phyloP scores from a whole-genome alignment of 1,140 invertebrate genomes.

The Pseudobourletiella spinata region DNA sequence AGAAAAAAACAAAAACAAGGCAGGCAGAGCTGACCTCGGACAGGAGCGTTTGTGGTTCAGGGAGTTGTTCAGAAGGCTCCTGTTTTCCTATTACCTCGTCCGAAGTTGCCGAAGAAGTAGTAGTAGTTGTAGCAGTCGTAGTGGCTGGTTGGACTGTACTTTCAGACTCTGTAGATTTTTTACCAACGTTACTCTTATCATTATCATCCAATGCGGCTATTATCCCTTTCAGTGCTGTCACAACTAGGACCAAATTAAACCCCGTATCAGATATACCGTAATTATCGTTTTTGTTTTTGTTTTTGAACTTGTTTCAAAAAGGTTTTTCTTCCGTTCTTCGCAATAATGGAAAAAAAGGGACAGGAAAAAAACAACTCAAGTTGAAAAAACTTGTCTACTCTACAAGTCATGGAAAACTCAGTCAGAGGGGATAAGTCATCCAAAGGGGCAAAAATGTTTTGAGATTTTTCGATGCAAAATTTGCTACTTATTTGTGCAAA shows the following conservation, averaged over 20 bases:
- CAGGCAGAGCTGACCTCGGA: conserved; percentile 1
- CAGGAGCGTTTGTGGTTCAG: no score
- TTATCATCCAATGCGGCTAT: conserved; percentile 27
- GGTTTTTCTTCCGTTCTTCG: background rate
- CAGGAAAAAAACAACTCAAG: no score
- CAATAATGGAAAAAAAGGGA: no score
- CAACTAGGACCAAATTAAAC: conserved; percentile 34
- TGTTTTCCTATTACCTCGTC: no score
- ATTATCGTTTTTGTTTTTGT: background rate
- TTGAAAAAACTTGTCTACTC: no score
- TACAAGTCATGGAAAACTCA: no score
- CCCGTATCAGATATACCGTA: background rate
- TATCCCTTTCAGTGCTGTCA: conserved; percentile 34
- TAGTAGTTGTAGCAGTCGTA: background rate
- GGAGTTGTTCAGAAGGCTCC: no score
- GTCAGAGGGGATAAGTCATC: no score
- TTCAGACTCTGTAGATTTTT: conserved; percentile 7
- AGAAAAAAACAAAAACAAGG: no score
- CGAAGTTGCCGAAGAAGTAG: no score
- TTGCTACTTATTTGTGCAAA: background rate
- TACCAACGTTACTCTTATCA: background rate
- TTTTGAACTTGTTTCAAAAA: no score
- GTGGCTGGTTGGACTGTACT: background rate
- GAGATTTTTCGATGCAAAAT: background rate
- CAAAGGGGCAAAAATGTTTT: background rate